These are phyloP conservation scores for Papilio polytes DNA, from an alignment of 1,140 invertebrate species.

Conservation along the genomic window DNA sequence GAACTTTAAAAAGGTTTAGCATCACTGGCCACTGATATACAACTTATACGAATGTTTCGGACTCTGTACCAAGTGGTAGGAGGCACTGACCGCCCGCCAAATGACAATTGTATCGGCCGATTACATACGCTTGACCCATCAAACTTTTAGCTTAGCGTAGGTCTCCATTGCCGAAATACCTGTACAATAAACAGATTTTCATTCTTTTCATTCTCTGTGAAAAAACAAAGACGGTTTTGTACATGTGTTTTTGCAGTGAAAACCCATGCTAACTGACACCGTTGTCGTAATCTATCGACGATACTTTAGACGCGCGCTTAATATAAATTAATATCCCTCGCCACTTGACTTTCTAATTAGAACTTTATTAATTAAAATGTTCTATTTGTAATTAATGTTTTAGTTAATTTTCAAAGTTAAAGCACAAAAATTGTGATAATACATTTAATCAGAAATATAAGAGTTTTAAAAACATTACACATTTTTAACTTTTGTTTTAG, in stretches of 20 bases:
- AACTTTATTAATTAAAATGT: neutral
- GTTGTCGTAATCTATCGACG: neutral
- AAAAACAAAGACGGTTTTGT: neutral
- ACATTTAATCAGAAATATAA: too few species aligned
- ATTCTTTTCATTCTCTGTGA: too few species aligned
- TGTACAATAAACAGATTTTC: neutral
- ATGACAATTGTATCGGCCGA: constrained; percentile 71
- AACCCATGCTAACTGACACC: neutral
- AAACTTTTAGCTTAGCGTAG: constrained; percentile 65
- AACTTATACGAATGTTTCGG: constrained; percentile 17
- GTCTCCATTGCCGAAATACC: neutral
- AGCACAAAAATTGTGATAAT: neutral
- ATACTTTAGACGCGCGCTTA: neutral
- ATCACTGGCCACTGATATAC: constrained; percentile 6
- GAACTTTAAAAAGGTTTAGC: neutral
- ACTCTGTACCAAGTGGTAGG: constrained; percentile 40
- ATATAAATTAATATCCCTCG: neutral
- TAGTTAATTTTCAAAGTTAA: neutral
- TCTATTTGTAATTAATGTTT: neutral
- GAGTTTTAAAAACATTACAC: too few species aligned
- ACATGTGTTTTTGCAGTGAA: neutral
- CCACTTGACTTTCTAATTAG: neutral
- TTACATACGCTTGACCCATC: constrained; percentile 72
- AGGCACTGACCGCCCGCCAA: constrained; percentile 65
- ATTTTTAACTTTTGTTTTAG: too few species aligned